Conservation (phyloP, 2,113 vertebrate genomes). For the Polyodon spathula region DNA sequence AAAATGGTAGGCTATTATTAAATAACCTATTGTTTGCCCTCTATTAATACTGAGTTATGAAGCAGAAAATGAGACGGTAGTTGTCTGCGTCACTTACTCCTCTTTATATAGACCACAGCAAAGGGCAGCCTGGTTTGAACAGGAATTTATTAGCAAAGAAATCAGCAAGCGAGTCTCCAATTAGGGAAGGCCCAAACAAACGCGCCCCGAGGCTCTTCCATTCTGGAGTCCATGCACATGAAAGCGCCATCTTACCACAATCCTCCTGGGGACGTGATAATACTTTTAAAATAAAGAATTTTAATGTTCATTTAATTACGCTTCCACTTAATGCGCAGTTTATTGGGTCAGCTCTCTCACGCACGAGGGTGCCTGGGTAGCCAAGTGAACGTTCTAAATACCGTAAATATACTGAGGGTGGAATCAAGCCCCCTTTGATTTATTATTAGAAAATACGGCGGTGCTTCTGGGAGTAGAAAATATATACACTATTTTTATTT, state of each 20-base stretch:
- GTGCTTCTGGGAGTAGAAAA: constrained; percentile 13
- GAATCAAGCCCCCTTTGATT: constrained; percentile 13
- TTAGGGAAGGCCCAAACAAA: constrained; percentile 69
- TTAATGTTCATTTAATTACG: constrained; percentile 57
- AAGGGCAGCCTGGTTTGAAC: constrained; percentile 67
- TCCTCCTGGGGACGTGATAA: constrained; percentile 42
- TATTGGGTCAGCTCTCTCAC: constrained; percentile 18
- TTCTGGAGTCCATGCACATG: constrained; percentile 33
- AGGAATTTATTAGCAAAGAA: constrained; percentile 59
- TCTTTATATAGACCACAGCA: constrained; percentile 52
- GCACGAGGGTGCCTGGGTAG: constrained; percentile 13
- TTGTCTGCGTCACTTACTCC: constrained; percentile 29
- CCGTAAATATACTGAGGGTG: constrained; percentile 7
- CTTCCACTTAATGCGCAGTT: constrained; percentile 13
- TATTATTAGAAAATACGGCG: constrained; percentile 12
- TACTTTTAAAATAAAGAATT: constrained; percentile 39
- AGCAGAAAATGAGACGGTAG: constrained; percentile 40
- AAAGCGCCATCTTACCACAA: constrained; percentile 22
- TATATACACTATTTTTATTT: not conserved
- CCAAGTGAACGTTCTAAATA: constrained; percentile 6
- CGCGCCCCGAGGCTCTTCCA: constrained; percentile 51
- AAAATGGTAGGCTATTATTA: not conserved
- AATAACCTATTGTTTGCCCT: not conserved
- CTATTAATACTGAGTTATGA: constrained; percentile 9
- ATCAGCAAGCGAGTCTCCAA: constrained; percentile 64